Evolutionary conservation across 2,888 invertebrate genomes (phyloP), one percentile per base, ranked within the genome.

Genomic region (Mycalesis mineus): DNA sequence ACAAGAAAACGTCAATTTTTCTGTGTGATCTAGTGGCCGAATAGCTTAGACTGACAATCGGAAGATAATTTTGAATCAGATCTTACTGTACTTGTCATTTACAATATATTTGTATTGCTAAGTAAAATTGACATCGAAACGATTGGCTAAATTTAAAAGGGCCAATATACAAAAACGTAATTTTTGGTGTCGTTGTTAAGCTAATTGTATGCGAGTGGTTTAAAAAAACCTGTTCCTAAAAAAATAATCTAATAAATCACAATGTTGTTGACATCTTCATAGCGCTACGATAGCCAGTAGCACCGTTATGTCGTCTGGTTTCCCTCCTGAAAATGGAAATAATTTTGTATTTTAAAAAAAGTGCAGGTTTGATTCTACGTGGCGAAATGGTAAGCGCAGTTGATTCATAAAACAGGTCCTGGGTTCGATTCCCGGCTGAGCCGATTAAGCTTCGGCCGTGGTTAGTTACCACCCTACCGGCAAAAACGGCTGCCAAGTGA

Each of bases 281-380:
- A 94, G 93, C 78, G 95, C 95, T 89, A 98, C 97, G 70, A 97
- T 96, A 71, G 98, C 97, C 72, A 98, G 92, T 77, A 99, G 93
- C 82, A 98, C 97, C 77, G 98, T 98, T 87, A 99, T 98, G 91
- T 99, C 99, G 85, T 99, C 99, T 62, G 98, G 98, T 90, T 99
- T 99, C 58, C 99, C 98, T 80, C 99, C 98, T 95, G 91, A 52
- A 92, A 93, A 74, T 68, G 80, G 79, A 75, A 66, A 69, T 2
- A 22, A 5, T 4, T 4, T 22, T 22, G 5, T 5, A 22, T 22
- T 22, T 22, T 22, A 22, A 22, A 22, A 22, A 22, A 1, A 9
- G 31, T 31, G 22, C 22, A 22, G 5, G 22, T 13, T 45, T n/a
- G n/a, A n/a, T n/a, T n/a, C n/a, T n/a, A n/a, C n/a, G n/a, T n/a